Evolutionary conservation across 2,113 vertebrate species (phyloP), one percentile per base, ranked within the genome.

Genomic region (Anoplopoma fimbria): DNA sequence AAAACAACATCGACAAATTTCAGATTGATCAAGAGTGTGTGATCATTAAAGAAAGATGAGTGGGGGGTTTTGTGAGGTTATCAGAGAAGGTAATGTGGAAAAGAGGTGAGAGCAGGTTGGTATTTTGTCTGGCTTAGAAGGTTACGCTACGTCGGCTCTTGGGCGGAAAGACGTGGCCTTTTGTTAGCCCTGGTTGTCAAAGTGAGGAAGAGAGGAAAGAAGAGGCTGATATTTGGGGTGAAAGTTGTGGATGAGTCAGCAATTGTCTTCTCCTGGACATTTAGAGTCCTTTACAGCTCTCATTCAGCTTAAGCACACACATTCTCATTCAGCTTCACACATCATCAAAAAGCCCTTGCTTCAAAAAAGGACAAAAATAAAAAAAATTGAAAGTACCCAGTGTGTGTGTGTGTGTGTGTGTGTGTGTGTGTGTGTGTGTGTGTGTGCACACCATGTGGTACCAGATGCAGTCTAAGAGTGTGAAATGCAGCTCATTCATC

Each of bases 401-500:
- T 67, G 73, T 73, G 80, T 68, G 23, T 85, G 65, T 55, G 12
- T 6, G 33, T 57, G 65, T 60, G 14, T 71, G 55, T 19, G 34
- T 72, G 23, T 67, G 57, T 60, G 25, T 63, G 23, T 57, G 42
- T 49, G 61, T 72, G 33, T 40, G 55, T 55, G 53, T 69, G 58
- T 42, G 77, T 61, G 68, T 51, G 68, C 25, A n/a, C 23, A 58
- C 19, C 2, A n/a, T 45, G 57, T 70, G 69, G 77, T 77, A 76
- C 60, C 69, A 89, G 84, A 85, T 75, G 27, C 34, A 45, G 80
- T 84, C 33, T 73, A 69, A 73, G 80, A 81, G 73, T 79, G 75
- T 83, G 69, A 88, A 87, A 90, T 88, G 72, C 61, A 75, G 69
- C 79, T 87, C 84, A 89, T 92, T 90, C 82, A 88, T 92, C 89